These are phyloP conservation scores for Metallyticus violacea DNA, from an alignment of 2,888 invertebrate genomes.

Conservation along the genomic window DNA sequence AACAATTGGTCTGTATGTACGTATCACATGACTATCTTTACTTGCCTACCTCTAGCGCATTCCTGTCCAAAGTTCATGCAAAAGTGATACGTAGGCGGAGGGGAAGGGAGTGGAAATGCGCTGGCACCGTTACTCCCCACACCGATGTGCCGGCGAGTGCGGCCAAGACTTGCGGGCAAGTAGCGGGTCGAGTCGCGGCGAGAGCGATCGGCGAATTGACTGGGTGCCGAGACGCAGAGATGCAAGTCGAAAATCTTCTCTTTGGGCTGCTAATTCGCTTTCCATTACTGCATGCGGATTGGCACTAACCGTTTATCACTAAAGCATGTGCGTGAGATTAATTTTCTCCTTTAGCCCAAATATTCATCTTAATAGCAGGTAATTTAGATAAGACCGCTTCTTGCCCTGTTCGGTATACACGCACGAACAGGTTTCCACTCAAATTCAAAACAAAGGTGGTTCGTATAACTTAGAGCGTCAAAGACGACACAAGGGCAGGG, in stretches of 20 bases:
- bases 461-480: too few species aligned
- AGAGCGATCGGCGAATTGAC: background rate
- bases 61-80: too few species aligned
- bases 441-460: background rate
- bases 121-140: background rate
- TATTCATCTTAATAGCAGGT: slow-evolving; percentile 19
- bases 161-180: background rate
- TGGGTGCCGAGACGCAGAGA: background rate
- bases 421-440: background rate
- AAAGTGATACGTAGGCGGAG: too few species aligned
- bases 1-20: background rate
- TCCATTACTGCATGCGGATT: too few species aligned
- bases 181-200: background rate
- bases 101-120: background rate
- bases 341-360: background rate
- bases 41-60: too few species aligned
- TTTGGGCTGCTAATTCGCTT: background rate
- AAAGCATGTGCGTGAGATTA: background rate
- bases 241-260: background rate
- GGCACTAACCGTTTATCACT: background rate
- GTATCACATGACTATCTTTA: background rate
- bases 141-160: background rate
- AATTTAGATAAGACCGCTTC: slow-evolving; percentile 24
- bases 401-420: background rate
- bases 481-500: background rate